Evolutionary conservation across 2,113 vertebrate species (phyloP).

Genomic region (Columbina picui): DNA sequence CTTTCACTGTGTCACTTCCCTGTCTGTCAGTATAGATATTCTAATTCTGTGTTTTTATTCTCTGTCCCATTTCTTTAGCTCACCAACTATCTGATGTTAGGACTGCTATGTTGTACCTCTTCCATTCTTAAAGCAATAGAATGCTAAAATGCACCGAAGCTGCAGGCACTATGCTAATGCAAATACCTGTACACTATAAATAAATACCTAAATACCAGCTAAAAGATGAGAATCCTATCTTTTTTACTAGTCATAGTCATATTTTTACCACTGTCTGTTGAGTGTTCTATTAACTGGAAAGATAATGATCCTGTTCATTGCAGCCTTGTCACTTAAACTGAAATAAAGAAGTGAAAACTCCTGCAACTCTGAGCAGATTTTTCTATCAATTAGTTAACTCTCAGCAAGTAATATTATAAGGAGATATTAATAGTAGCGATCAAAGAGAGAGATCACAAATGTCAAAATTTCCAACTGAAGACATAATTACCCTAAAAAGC

Average conservation of each 20-base stretch:
- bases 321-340: not conserved
- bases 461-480: slow-evolving; percentile 70
- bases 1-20: not conserved
- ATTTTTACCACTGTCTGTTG: not conserved
- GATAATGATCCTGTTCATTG: not conserved
- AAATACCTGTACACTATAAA: not conserved
- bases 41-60: not conserved
- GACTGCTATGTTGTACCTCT: accelerated
- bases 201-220: not conserved
- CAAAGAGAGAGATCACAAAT: slow-evolving; percentile 59
- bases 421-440: slow-evolving; percentile 65
- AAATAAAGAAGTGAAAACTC: slow-evolving; percentile 17
- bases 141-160: not conserved
- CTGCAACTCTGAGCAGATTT: not conserved
- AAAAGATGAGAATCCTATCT: not conserved
- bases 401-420: slow-evolving; percentile 24
- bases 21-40: not conserved
- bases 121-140: not conserved
- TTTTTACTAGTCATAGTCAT: not conserved
- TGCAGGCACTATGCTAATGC: not conserved
- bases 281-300: not conserved
- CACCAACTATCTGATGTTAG: not conserved
- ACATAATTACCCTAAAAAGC: slow-evolving; percentile 66
- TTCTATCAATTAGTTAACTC: slow-evolving; percentile 57
- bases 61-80: not conserved